Evolutionary conservation across 1,140 invertebrate genomes (phyloP).

Genomic region (Ephestia elutella): DNA sequence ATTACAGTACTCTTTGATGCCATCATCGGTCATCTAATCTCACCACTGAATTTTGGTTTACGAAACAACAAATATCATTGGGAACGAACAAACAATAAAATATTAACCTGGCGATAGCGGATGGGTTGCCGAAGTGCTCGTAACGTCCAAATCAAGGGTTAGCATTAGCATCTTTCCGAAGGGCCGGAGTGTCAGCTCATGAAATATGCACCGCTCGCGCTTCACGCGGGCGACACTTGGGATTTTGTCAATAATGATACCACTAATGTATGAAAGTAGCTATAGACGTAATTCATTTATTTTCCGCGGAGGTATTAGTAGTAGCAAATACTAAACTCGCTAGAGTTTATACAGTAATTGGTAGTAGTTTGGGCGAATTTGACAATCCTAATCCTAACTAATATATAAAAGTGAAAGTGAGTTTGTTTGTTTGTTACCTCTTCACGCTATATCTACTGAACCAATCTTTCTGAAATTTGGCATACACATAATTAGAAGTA

Average conservation of each 20-base stretch:
- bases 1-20: not conserved
- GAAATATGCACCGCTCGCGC: conserved; percentile 25
- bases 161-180: conserved; percentile 24
- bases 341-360: too few relatives aligned
- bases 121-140: conserved; percentile 14
- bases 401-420: too few relatives aligned
- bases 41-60: not conserved
- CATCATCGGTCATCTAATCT: not conserved
- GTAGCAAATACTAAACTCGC: too few relatives aligned
- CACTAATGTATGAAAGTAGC: not conserved
- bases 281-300: not conserved
- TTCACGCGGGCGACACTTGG: not conserved
- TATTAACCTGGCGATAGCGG: conserved; percentile 27
- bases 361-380: too few relatives aligned
- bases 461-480: too few relatives aligned
- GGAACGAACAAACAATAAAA: conserved; percentile 29
- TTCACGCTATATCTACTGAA: too few relatives aligned
- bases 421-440: too few relatives aligned
- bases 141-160: conserved; percentile 27
- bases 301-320: not conserved
- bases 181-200: conserved; percentile 23
- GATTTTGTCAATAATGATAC: not conserved
- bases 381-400: too few relatives aligned
- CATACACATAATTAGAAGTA: too few relatives aligned
- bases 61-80: not conserved